Evolutionary conservation across 2,113 vertebrate species (phyloP).

Genomic region (Stercorarius parasiticus): DNA sequence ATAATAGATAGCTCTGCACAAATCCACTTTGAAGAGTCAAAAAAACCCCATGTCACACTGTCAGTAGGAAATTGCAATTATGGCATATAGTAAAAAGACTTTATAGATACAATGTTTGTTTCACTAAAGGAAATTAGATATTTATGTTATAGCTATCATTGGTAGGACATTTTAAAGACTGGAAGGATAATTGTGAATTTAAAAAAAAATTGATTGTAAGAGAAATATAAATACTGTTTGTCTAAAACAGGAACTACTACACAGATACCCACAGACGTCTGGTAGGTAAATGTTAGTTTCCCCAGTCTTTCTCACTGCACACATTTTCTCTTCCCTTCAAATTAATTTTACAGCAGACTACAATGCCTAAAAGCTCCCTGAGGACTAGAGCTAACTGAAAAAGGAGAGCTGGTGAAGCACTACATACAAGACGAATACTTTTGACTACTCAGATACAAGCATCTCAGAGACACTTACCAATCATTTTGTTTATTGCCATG

Average conservation of each 20-base stretch:
- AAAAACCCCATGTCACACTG: background rate
- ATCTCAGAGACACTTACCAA: background rate
- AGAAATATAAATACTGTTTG: background rate
- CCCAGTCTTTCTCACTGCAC: background rate
- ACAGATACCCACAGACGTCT: background rate
- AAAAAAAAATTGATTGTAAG: background rate
- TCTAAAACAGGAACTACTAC: background rate
- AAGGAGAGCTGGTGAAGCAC: background rate
- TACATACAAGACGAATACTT: background rate
- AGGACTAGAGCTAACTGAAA: background rate
- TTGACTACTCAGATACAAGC: background rate
- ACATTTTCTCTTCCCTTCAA: conserved; percentile 8
- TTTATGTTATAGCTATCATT: background rate
- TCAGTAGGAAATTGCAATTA: background rate
- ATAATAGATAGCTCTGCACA: background rate
- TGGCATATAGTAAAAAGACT: background rate
- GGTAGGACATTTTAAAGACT: background rate
- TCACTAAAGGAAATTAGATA: conserved; percentile 9
- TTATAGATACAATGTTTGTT: background rate
- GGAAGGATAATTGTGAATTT: background rate
- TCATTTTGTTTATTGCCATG: background rate
- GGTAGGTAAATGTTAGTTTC: background rate
- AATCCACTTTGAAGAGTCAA: background rate
- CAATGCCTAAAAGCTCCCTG: background rate
- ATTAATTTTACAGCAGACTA: conserved; percentile 41